Percentiles rank a stretch among this genome's conserved stretches.
Evolutionary conservation across 2,113 vertebrate species (phyloP).

Genomic region (Tragulus kanchil): DNA sequence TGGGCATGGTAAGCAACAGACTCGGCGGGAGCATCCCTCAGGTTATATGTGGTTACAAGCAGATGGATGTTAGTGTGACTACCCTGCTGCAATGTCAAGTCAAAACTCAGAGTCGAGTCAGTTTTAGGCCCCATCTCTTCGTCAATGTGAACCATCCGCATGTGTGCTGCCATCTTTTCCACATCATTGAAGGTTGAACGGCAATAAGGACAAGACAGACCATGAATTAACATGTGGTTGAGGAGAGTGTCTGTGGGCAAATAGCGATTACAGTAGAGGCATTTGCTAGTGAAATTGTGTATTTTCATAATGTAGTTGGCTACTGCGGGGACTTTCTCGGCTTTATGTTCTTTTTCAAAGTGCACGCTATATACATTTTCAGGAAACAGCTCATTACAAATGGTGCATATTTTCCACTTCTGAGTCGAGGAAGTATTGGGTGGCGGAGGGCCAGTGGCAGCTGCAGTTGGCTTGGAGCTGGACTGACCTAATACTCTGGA

Average conservation of each 20-base stretch:
- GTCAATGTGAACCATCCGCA: constrained; percentile 95
- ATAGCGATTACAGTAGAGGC: constrained; percentile 99
- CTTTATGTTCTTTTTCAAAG: constrained; percentile 99
- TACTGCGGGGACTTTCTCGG: constrained; percentile 98
- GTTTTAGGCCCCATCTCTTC: constrained; percentile 96
- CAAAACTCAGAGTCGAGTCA: constrained; percentile 97
- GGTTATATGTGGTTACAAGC: constrained; percentile 98
- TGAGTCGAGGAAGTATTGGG: constrained; percentile 96
- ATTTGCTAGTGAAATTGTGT: constrained; percentile 99
- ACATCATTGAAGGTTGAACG: constrained; percentile 98
- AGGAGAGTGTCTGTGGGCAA: constrained; percentile 97
- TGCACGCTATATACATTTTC: constrained; percentile 98
- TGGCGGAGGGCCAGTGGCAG: constrained; percentile 91
- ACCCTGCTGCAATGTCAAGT: constrained; percentile 97
- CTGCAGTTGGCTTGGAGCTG: constrained; percentile 87
- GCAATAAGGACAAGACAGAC: constrained; percentile 97
- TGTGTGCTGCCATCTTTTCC: constrained; percentile 99
- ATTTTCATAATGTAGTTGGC: constrained; percentile 99
- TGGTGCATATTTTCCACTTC: constrained; percentile 99
- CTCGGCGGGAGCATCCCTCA: constrained; percentile 96
- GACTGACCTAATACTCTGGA: constrained; percentile 89
- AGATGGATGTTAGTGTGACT: constrained; percentile 98
- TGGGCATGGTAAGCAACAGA: constrained; percentile 97
- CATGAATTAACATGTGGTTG: constrained; percentile 99
- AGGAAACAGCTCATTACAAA: constrained; percentile 99